Conservation (phyloP, 2,888 invertebrate species). For the Gymnoscelis rufifasciata region DNA sequence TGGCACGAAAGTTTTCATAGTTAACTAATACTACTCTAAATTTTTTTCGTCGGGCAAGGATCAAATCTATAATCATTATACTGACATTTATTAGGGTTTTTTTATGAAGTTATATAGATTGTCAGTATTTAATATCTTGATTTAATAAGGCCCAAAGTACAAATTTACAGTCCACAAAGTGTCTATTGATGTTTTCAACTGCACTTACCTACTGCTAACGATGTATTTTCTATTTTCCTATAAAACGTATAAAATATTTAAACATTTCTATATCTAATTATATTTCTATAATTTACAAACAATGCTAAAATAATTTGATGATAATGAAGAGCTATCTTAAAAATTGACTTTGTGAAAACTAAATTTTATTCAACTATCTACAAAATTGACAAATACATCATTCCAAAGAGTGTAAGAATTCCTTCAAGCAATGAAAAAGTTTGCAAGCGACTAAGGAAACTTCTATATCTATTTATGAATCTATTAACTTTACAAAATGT, state of each 20-base stretch:
- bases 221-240: conserved; percentile 23
- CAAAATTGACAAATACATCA: conserved; percentile 16
- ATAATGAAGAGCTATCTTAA: conserved; percentile 7
- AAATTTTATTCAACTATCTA: conserved; percentile 18
- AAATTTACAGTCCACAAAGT: conserved; percentile 18
- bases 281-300: conserved; percentile 23
- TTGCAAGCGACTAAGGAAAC: conserved; percentile 16
- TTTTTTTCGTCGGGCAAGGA: conserved; percentile 19
- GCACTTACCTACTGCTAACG: conserved; percentile 20
- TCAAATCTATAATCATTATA: too few relatives aligned
- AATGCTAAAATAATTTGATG: conserved; percentile 15
- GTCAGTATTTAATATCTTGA: not conserved
- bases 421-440: conserved; percentile 12
- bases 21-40: conserved; percentile 13
- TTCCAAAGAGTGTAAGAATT: conserved; percentile 5
- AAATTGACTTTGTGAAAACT: conserved; percentile 18
- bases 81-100: too few relatives aligned
- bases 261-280: conserved; percentile 23
- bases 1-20: conserved; percentile 43
- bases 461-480: conserved; percentile 11
- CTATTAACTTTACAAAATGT: conserved; percentile 15
- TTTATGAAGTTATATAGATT: too few relatives aligned
- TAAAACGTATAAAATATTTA: conserved; percentile 31
- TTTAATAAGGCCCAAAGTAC: not conserved
- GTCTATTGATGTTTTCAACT: conserved; percentile 15